Base-by-base conservation (phyloP, 1,140 invertebrate species). In the Zaprionus gabonicus region DNA sequence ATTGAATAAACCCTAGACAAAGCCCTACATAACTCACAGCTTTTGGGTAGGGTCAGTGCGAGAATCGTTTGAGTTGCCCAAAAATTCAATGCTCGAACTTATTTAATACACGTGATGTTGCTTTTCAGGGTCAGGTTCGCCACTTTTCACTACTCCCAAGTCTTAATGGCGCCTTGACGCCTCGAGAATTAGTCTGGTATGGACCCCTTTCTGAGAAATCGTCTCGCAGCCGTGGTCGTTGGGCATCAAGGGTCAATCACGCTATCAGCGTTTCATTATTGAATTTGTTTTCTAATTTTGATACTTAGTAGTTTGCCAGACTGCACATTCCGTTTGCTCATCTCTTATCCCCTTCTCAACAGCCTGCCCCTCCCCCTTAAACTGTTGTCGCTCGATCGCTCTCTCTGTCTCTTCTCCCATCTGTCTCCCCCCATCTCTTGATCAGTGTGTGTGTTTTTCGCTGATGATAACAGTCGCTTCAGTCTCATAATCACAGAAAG, bases 71-170 rank as follows among this genome's bases (percentile, higher is more conserved):
- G 36, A 17, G 49, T 34, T 27, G 4, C 15, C 12, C 6, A 4
- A 6, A 69, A 4, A 17, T 27, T 9, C 3, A 1, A 20, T 20
- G 38, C 13, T n/a, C n/a, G 20, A 25, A 34, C 20, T n/a, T 17
- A 13, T 12, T 2, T 9, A 4, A 62, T 55, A 68, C 84, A 88
- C 84, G 84, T 88, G 84, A 79, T 74, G 31, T n/a, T 51, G 4
- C 9, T 58, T 64, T 80, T 81, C 84, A 87, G 71, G 78, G 84
- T 87, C 84, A 87, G 84, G 84, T 84, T 88, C 84, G 75, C 41
- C 79, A 71, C 53, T 59, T 20, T 25, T 41, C 36, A n/a, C 28
- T 69, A 51, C 58, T 57, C 46, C 20, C 44, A 71, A 65, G 71
- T 76, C 62, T 75, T 71, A 66, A 20, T 36, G 25, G n/a, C 38